Base-by-base conservation (phyloP, 2,888 invertebrate species). In the Ligdia adustata region DNA sequence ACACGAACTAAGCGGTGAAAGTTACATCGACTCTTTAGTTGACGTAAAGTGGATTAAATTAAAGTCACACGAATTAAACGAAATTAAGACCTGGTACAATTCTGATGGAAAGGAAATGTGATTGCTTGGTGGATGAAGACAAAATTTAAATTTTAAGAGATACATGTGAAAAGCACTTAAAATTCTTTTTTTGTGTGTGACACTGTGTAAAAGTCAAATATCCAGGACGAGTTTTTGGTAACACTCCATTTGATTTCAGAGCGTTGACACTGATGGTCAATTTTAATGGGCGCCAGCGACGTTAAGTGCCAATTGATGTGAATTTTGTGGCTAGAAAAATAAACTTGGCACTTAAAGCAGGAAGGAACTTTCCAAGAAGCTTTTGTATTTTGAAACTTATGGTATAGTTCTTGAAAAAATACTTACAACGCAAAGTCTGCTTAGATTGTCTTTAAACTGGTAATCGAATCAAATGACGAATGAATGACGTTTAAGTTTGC, bases 1-100 rank as follows among this genome's bases (percentile, higher is more conserved):
- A 69, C 70, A 73, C 54, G 60, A 75, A 77, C 73, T 72, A 68
- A 70, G 74, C 75, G 80, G 75, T 64, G 69, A 71, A 72, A 74
- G 69, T 72, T 66, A 60, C 62, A 60, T 60, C 63, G 62, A 63
- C 55, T 44, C 62, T 62, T 61, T 57, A 69, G 56, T 66, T 64
- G 61, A 71, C 62, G 57, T 66, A 63, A 69, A 71, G 57, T 65
- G 57, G 52, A 55, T 55, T 63, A 49, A 49, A 51, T 51, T 47
- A 50, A 41, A 54, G 49, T 47, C 52, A 53, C 51, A 51, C 58
- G 49, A 65, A 66, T 62, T 60, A 60, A 71, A 71, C 62, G 59
- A 61, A 62, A 58, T 64, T 57, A 48, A 59, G 62, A 57, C 54
- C 58, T 54, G 52, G 40, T 63, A 45, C 24, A 33, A 35, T 47